Base-by-base conservation (phyloP, 2,113 vertebrate genomes). In the Rallus limicola region DNA sequence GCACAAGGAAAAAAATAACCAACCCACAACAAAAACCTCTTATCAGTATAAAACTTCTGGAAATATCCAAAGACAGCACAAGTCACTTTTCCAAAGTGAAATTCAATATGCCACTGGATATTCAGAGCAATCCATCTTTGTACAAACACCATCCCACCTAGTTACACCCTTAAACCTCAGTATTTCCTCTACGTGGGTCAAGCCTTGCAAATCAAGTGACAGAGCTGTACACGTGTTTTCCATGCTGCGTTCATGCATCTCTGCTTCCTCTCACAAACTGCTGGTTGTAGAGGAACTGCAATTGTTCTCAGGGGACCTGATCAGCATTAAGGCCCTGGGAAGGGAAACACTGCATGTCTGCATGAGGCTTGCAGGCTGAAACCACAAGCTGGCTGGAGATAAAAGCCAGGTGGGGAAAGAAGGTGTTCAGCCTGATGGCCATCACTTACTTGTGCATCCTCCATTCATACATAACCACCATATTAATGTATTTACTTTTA, bases 201-300 rank as follows among this genome's bases (percentile, higher is more conserved):
- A 83, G 19, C 34, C 63, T 58, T 4, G 16, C 2, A 7, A 20
- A 82, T 44, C 24, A 53, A 48, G 50, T 33, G 70, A 34, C 52
- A 26, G 40, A 71, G 36, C 8, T 2, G 2, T 38, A 7, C 0
- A 0, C 12, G 4, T 11, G 9, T 68, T 65, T 56, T 53, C 50
- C 46, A 20, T 2, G 2, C 55, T 34, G 29, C 15, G 6, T 36
- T 33, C 23, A 8, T 6, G 29, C 53, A 62, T 29, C 38, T 69
- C 53, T 82, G 25, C 15, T 71, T 12, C 44, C 31, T 42, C 21
- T n/a, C 59, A 28, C 16, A 69, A 79, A 71, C 10, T 33, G 34
- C 55, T 76, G 36, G 14, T 3, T 42, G 20, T 25, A 71, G 34
- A 75, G 10, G 40, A 88, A 65, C 20, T 14, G 44, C 48, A 31